Conservation (phyloP, 2,113 vertebrate genomes). For the Brachypteracias leptosomus region DNA sequence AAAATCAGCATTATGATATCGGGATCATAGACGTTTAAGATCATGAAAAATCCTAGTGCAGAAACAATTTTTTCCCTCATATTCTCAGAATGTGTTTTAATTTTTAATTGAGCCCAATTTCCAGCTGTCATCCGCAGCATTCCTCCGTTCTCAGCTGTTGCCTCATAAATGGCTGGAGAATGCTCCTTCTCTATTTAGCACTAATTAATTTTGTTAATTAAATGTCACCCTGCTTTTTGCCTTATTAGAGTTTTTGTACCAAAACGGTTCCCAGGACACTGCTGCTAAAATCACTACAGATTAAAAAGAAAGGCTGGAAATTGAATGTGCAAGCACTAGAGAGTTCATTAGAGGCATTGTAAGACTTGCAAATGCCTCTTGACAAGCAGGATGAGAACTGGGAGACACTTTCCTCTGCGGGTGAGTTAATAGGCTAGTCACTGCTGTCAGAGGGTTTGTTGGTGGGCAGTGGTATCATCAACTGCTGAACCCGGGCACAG, state of each 20-base stretch:
- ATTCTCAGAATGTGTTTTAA: conserved; percentile 4
- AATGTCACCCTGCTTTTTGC: conserved; percentile 61
- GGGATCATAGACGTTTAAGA: background rate
- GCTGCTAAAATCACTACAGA: conserved; percentile 54
- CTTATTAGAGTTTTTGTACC: conserved; percentile 57
- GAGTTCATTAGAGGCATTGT: conserved; percentile 34
- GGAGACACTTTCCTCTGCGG: background rate
- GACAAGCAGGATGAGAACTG: conserved; percentile 22
- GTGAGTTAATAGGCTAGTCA: conserved; percentile 4
- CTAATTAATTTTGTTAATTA: conserved; percentile 72
- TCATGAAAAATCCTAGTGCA: background rate
- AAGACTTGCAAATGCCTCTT: conserved; percentile 49
- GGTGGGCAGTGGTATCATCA: background rate
- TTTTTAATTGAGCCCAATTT: conserved; percentile 54
- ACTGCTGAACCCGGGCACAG: background rate
- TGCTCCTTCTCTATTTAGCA: conserved; percentile 52
- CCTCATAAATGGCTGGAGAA: conserved; percentile 51
- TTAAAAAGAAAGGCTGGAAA: conserved; percentile 57
- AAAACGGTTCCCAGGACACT: conserved; percentile 55
- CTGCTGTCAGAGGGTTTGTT: background rate
- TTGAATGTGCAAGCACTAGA: conserved; percentile 48
- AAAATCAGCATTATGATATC: background rate
- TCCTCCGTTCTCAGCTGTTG: conserved; percentile 52
- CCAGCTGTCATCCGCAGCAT: conserved; percentile 49
- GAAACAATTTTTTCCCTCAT: background rate